Base-by-base conservation (phyloP, 30 jellyfish, hydroid and myxozoan genomes). In the Mastigias papua region DNA sequence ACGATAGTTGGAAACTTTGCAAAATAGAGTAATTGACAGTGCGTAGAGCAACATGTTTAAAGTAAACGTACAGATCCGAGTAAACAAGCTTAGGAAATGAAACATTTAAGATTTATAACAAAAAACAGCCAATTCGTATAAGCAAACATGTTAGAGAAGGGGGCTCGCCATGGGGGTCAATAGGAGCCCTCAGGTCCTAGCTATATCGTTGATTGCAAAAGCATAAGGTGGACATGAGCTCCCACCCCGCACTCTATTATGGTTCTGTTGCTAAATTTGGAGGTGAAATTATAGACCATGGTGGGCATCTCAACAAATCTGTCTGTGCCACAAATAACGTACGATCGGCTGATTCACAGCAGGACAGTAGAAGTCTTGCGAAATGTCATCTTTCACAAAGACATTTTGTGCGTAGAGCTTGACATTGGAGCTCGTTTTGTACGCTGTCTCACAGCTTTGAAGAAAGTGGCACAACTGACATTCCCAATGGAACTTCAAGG, bases 401-500 rank as follows among this genome's bases (percentile, higher is more conserved):
- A 54, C 9, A 54, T 16, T 54, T 11, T 54, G 9, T 16, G 25
- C 17, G 67, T 6, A 54, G 17, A 6, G 17, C 6, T 6, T 6
- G 67, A 54, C 9, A 3, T 21, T 2, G 7, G 25, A 54, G 20
- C 20, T 54, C 67, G 67, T 11, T 10, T 19, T 25, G 23, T 6
- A 19, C 13, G 8, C 16, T 21, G 67, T 2, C 27, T 54, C 67
- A 21, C 27, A 54, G 2, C 27, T 54, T 69, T 69, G 57, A 17
- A 1, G 33, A 9, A 31, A 25, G 29, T 9, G 54, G 16, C 28
- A 42, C 13, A 1, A 61, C 25, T 48, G 30, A 11, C 29, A 48
- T 26, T 25, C 10, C 5, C 34, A 22, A 65, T 69, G 80, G 80
- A 69, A 69, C 80, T 69, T 69, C 80, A 69, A 69, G 80, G 80